Percentiles rank a stretch among this genome's conserved stretches.
Conservation (phyloP, 2,888 invertebrate species). For the Parasteatoda lunata region DNA sequence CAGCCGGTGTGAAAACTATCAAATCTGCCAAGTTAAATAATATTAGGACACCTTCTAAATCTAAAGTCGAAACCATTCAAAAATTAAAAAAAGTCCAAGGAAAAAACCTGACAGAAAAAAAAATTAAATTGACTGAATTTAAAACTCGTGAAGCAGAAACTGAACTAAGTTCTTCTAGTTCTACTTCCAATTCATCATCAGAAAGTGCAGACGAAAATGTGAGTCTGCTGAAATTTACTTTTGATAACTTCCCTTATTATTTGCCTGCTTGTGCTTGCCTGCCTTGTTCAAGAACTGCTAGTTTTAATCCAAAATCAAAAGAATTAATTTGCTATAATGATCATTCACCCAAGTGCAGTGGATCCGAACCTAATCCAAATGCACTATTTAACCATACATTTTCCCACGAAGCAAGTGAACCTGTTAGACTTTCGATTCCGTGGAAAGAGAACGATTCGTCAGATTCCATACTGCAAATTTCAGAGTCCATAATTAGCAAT, state of each 20-base stretch:
- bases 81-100: neutral
- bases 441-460: neutral
- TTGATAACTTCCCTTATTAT: neutral
- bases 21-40: neutral
- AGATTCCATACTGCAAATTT: neutral
- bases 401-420: neutral
- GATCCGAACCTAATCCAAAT: neutral
- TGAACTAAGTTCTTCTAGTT: no score
- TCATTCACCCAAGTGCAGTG: neutral
- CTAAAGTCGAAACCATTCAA: neutral
- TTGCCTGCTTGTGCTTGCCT: conserved; percentile 35
- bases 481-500: neutral
- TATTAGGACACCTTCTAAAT: neutral
- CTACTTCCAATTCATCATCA: neutral
- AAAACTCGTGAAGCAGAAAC: no score
- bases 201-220: neutral
- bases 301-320: conserved; percentile 20
- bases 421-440: neutral
- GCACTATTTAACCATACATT: neutral
- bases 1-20: neutral
- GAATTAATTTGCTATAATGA: conserved; percentile 15
- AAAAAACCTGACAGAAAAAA: neutral
- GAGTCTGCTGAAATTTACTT: neutral
- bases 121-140: no score
- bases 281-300: conserved; percentile 35